Percentiles rank a stretch among this genome's conserved stretches.
Evolutionary conservation across 2,888 invertebrate genomes (phyloP).

Genomic region (Lottia scabra): DNA sequence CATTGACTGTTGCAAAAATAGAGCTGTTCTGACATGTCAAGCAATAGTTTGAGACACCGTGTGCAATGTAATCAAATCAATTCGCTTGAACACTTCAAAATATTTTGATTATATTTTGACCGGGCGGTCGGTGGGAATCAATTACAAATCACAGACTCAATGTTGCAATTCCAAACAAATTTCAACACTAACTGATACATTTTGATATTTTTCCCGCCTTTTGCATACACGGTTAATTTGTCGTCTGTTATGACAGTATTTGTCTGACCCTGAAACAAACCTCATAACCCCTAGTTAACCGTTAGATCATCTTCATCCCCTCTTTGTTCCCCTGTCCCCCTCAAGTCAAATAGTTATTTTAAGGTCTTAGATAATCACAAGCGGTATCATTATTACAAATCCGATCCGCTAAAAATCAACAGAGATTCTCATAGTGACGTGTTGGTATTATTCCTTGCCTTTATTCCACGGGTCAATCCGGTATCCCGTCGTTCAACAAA

Average conservation of each 20-base stretch:
- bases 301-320: neutral
- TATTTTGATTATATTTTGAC: no score
- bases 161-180: no score
- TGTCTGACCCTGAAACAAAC: neutral
- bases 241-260: neutral
- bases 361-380: neutral
- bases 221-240: neutral
- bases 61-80: no score
- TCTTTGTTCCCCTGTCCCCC: neutral
- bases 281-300: neutral
- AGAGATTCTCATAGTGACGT: neutral
- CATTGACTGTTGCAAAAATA: no score
- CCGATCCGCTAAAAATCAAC: constrained; percentile 2
- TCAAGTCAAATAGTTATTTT: neutral
- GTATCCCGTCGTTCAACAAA: constrained; percentile 1
- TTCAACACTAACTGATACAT: no score
- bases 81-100: no score
- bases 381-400: neutral
- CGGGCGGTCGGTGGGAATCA: no score
- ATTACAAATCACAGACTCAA: no score
- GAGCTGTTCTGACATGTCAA: no score
- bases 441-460: neutral
- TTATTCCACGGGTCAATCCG: neutral
- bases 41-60: no score
- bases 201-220: no score